Evolutionary conservation across 1,140 invertebrate genomes (phyloP), one percentile per base, ranked within the genome.

Genomic region (Semibalanus balanoides): DNA sequence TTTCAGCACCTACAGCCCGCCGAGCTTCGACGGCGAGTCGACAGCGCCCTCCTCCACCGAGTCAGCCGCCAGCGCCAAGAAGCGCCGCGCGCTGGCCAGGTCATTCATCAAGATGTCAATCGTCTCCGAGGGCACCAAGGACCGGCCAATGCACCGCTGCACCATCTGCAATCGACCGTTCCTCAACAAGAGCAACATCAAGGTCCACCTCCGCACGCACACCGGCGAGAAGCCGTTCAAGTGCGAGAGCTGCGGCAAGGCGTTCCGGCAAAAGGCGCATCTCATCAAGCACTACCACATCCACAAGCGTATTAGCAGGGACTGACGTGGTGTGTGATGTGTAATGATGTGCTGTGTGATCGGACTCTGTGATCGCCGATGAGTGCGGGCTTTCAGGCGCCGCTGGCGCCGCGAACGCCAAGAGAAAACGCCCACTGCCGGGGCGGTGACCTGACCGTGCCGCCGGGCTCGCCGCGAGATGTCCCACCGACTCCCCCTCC

Each of bases 181-280:
- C 82, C 85, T 96, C 69, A 96, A 96, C 84, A 96, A 96, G 83
- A 93, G 91, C 80, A 96, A 96, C 82, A 96, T 96, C 75, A 95
- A 96, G 84, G 94, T 96, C 74, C 94, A 96, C 82, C 85, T 96
- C 31, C 87, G 94, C 76, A 96, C 94, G 40, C 95, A 97, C 84
- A 97, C 94, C 5, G 95, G 95, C 7, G 95, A 97, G 83, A 95
- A 96, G 83, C 94, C 95, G 0, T 97, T 96, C 85, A 86, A 92
- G 79, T 97, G 95, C 84, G 93, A 96, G 77, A 92, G 92, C 29
- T 97, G 95, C 83, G 90, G 92, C 29, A 97, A 97, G 83, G 92
- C 93, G 28, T 97, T 97, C 84, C 85, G 93, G 78, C 94, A 94
- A 84, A 95, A 94, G 83, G 93, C 93, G 75, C 93, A 95, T 84